phyloP scores from a whole-genome alignment of 2,888 invertebrate genomes.

The Nymphalis polychloros region DNA sequence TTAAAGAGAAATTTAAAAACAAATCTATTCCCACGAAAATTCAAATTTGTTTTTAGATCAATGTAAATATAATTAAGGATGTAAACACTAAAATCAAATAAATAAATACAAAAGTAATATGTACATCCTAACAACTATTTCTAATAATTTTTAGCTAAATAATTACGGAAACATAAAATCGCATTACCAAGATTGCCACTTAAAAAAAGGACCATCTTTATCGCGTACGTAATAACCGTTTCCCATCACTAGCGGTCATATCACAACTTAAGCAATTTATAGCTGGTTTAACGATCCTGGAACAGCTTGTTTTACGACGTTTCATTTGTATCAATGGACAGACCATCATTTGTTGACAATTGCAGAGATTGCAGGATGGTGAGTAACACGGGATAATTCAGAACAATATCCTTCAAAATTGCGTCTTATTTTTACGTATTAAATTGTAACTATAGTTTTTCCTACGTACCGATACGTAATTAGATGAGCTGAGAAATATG shows the following conservation, averaged over 20 bases:
- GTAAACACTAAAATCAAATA: not conserved
- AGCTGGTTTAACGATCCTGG: conserved; percentile 64
- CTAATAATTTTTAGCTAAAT: conserved; percentile 6
- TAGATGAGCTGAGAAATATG: not conserved
- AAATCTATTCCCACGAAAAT: conserved; percentile 8
- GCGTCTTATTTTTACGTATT: conserved; percentile 54
- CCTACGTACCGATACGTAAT: not conserved
- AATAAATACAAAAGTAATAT: not conserved
- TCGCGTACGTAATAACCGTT: conserved; percentile 20
- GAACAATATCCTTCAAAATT: conserved; percentile 44
- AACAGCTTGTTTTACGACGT: conserved; percentile 72
- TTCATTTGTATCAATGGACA: conserved; percentile 78
- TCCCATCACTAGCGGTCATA: conserved; percentile 30
- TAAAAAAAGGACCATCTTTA: conserved; percentile 12
- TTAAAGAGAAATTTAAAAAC: not conserved
- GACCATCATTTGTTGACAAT: conserved; percentile 50
- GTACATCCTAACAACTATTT: not conserved
- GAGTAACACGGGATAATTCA: conserved; percentile 42
- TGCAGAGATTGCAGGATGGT: conserved; percentile 49
- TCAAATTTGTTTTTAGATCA: conserved; percentile 1
- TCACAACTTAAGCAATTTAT: conserved; percentile 46
- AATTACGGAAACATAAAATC: conserved; percentile 19
- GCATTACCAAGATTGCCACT: not conserved
- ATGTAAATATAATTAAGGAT: conserved; percentile 13
- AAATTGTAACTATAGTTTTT: conserved; percentile 41